Evolutionary conservation across 2,797 vertebrate species (phyloP).

Genomic region (Propithecus deckenii): DNA sequence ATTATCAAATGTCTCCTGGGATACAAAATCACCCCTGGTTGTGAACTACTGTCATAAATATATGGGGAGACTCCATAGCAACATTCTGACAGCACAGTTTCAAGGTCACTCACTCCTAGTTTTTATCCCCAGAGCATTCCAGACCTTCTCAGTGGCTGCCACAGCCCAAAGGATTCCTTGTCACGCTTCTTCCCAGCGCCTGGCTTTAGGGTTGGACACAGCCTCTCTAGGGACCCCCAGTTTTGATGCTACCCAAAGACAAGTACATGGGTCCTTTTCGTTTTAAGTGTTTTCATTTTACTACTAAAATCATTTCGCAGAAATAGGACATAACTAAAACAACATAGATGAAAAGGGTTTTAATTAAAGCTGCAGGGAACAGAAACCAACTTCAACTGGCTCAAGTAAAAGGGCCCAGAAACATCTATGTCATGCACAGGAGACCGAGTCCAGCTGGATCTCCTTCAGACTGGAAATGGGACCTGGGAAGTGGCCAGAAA

Average conservation of each 20-base stretch:
- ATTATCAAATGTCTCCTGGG: background rate
- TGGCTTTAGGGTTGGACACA: fast-evolving
- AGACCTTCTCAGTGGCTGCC: background rate
- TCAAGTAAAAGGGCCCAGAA: background rate
- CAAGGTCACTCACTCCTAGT: background rate
- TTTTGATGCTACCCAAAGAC: background rate
- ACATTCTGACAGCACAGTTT: background rate
- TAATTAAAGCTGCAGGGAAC: constrained; percentile 18
- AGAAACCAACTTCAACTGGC: background rate
- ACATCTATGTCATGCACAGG: background rate
- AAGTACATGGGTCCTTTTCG: background rate
- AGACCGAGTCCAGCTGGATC: background rate
- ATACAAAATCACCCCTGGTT: background rate
- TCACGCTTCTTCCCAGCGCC: background rate
- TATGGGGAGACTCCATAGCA: background rate
- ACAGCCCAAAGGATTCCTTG: background rate
- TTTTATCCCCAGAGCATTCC: background rate
- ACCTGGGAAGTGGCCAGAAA: background rate
- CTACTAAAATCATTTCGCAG: background rate
- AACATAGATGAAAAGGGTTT: constrained; percentile 2
- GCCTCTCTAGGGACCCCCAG: background rate
- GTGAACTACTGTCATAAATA: background rate
- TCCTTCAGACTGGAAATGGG: background rate
- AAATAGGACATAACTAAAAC: background rate
- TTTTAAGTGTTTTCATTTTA: background rate